Conservation (phyloP, 2,888 invertebrate species). For the Andricus quercusramuli region DNA sequence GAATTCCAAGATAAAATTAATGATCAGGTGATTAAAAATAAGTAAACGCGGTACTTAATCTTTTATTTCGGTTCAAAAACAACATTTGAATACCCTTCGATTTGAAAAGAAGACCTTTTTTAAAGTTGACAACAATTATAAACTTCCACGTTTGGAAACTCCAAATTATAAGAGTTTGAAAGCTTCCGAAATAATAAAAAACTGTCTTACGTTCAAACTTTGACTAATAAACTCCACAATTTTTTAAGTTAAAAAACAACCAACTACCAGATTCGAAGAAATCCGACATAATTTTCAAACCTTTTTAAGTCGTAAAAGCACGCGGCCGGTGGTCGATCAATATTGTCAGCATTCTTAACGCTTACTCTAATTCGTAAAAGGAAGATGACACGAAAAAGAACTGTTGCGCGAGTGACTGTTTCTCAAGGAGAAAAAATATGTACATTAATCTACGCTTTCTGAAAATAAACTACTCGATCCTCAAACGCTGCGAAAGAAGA, state of each 20-base stretch:
- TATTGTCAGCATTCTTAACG: constrained; percentile 19
- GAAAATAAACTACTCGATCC: background rate
- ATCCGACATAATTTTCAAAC: background rate
- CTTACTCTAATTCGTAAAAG: constrained; percentile 5
- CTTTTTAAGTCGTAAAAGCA: background rate
- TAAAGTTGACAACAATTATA: background rate
- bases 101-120: background rate
- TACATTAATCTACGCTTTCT: constrained; percentile 11
- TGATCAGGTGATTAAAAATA: background rate
- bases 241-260: background rate
- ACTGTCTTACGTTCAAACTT: background rate
- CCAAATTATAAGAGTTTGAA: background rate
- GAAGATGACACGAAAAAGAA: background rate
- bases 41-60: background rate
- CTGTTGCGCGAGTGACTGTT: background rate
- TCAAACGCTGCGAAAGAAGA: background rate
- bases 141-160: background rate
- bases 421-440: constrained; percentile 1
- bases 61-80: background rate
- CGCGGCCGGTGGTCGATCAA: background rate
- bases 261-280: constrained; percentile 13
- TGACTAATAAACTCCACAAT: background rate
- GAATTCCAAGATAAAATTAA: background rate
- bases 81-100: background rate
- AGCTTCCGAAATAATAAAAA: background rate